Conservation (phyloP, 2,888 invertebrate species). For the Eumacrocentrus americanus region DNA sequence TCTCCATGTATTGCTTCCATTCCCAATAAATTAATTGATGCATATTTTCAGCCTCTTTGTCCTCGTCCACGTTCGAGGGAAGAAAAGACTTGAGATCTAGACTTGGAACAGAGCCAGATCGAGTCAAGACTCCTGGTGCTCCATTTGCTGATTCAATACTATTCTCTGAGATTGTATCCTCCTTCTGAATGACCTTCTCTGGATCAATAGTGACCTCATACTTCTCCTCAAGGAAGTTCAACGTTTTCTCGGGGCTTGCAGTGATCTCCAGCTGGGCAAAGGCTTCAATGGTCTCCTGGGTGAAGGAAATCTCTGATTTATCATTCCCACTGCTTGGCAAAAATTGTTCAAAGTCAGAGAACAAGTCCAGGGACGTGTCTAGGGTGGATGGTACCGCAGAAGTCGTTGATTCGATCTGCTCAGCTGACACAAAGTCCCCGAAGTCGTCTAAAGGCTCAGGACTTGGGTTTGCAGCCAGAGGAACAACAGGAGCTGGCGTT, state of each 20-base stretch:
- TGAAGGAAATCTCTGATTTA: conserved; percentile 43
- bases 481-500: background rate
- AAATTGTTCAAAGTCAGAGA: conserved; percentile 49
- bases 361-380: conserved; percentile 43
- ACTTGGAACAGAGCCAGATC: conserved; percentile 59
- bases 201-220: conserved; percentile 43
- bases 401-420: conserved; percentile 41
- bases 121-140: conserved; percentile 49
- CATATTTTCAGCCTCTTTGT: conserved; percentile 48
- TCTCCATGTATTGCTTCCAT: conserved; percentile 63
- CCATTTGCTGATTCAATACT: conserved; percentile 55
- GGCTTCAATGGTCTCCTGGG: conserved; percentile 50
- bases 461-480: conserved; percentile 32
- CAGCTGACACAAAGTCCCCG: conserved; percentile 62
- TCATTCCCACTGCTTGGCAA: conserved; percentile 38
- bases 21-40: conserved; percentile 59
- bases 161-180: conserved; percentile 57
- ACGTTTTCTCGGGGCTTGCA: conserved; percentile 34
- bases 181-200: conserved; percentile 53
- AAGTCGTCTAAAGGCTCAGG: conserved; percentile 57
- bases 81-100: conserved; percentile 60
- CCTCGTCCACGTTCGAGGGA: conserved; percentile 53
- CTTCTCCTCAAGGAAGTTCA: conserved; percentile 41
- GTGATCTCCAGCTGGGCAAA: conserved; percentile 52
- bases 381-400: conserved; percentile 22